Percentiles rank a stretch among this genome's conserved stretches.
Evolutionary conservation across 2,888 invertebrate genomes (phyloP).

Genomic region (Sinelater perroti): DNA sequence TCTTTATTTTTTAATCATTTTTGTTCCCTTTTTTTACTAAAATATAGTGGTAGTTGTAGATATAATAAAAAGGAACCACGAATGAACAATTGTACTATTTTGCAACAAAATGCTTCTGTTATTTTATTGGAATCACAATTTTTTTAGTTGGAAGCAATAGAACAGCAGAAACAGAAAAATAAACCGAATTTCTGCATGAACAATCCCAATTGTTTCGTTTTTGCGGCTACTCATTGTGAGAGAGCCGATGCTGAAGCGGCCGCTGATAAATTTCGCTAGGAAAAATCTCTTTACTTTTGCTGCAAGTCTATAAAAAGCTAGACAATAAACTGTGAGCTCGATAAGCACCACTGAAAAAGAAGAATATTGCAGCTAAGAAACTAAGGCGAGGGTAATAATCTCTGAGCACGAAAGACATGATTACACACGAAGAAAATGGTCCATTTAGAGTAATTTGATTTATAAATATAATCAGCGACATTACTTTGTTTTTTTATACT

Average conservation of each 20-base stretch:
- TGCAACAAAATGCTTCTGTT: too few species aligned
- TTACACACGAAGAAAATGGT: constrained; percentile 49
- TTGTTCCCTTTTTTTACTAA: too few species aligned
- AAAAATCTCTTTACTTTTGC: constrained; percentile 30
- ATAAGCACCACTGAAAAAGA: constrained; percentile 34
- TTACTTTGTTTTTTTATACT: constrained; percentile 12
- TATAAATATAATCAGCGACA: constrained; percentile 49
- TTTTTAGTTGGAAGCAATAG: too few species aligned
- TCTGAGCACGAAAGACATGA: constrained; percentile 48
- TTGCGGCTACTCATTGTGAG: constrained; percentile 20
- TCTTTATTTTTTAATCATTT: too few species aligned
- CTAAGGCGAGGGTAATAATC: constrained; percentile 46
- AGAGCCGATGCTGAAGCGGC: constrained; percentile 31
- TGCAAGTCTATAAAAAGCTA: constrained; percentile 36
- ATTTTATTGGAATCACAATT: too few species aligned
- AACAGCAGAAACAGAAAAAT: constrained; percentile 14
- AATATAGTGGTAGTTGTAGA: not conserved
- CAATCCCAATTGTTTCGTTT: constrained; percentile 19
- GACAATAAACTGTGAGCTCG: constrained; percentile 36
- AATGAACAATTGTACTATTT: too few species aligned
- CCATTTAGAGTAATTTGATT: constrained; percentile 50
- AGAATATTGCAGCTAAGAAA: constrained; percentile 40
- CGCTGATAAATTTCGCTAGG: constrained; percentile 32
- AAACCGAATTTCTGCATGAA: constrained; percentile 23
- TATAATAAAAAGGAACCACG: too few species aligned